Evolutionary conservation across 2,888 invertebrate species (phyloP).

Genomic region (Gerris lacustris): DNA sequence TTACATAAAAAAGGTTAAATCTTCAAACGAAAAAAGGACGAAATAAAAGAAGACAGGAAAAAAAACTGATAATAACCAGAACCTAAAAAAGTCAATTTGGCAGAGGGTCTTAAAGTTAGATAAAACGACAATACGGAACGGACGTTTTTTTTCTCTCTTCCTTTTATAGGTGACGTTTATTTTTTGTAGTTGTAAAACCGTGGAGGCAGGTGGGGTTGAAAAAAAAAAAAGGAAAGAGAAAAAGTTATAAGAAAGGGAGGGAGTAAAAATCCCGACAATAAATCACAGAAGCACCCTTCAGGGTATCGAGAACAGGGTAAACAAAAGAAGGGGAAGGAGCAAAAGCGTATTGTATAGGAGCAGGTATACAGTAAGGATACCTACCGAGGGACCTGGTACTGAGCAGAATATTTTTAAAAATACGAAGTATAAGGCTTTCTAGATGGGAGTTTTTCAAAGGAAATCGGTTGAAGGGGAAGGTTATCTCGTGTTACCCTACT

Average conservation of each 20-base stretch:
- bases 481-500: background rate
- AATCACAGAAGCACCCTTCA: background rate
- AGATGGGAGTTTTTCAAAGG: background rate
- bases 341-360: background rate
- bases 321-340: background rate
- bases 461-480: background rate
- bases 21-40: background rate
- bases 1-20: background rate
- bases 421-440: too few relatives aligned
- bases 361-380: background rate
- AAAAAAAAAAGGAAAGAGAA: too few relatives aligned
- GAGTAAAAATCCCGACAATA: background rate
- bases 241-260: too few relatives aligned
- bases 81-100: constrained; percentile 3
- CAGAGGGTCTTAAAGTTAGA: background rate
- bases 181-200: background rate
- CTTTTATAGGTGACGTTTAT: too few relatives aligned
- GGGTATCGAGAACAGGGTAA: constrained; percentile 1
- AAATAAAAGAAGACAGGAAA: background rate
- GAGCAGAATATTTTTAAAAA: too few relatives aligned
- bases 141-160: background rate
- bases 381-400: background rate
- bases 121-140: background rate
- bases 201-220: background rate
- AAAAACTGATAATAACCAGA: constrained; percentile 1